Percentiles rank a stretch among this genome's conserved stretches.
Evolutionary conservation across 2,113 vertebrate genomes (phyloP).

Genomic region (Campylomormyrus numenius): DNA sequence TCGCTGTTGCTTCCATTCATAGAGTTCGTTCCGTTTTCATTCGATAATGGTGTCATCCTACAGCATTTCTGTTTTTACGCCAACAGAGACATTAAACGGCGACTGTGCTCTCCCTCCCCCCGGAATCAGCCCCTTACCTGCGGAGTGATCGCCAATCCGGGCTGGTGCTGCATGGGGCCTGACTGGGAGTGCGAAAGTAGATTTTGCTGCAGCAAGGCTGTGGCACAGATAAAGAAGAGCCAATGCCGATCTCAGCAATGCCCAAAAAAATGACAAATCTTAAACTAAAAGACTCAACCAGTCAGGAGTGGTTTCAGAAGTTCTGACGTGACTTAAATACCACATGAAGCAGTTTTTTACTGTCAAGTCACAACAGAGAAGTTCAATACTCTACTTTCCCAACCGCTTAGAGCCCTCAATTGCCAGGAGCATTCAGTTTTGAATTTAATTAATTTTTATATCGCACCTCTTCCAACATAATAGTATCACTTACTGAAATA

Average conservation of each 20-base stretch:
- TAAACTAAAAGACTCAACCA: background rate
- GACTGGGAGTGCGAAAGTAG: slow-evolving; percentile 78
- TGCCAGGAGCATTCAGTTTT: background rate
- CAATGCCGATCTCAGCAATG: background rate
- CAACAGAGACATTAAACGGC: fast-evolving
- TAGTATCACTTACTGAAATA: background rate
- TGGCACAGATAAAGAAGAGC: background rate
- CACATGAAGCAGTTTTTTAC: background rate
- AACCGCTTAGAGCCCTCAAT: background rate
- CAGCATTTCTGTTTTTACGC: background rate
- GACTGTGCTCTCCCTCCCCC: background rate
- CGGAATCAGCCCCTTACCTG: slow-evolving; percentile 66
- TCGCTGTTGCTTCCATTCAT: background rate
- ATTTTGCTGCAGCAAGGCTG: slow-evolving; percentile 81
- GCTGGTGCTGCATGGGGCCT: slow-evolving; percentile 80
- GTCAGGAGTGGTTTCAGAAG: background rate
- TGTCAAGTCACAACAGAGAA: background rate
- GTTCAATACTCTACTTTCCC: background rate
- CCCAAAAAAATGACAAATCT: background rate
- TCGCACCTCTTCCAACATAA: background rate
- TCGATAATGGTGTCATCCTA: background rate
- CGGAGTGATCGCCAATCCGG: slow-evolving; percentile 77
- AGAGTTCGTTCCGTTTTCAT: background rate
- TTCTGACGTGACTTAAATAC: background rate
- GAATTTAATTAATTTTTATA: background rate